Conservation (phyloP, 2,888 invertebrate species). For the Caenorhabditis drosophilae region DNA sequence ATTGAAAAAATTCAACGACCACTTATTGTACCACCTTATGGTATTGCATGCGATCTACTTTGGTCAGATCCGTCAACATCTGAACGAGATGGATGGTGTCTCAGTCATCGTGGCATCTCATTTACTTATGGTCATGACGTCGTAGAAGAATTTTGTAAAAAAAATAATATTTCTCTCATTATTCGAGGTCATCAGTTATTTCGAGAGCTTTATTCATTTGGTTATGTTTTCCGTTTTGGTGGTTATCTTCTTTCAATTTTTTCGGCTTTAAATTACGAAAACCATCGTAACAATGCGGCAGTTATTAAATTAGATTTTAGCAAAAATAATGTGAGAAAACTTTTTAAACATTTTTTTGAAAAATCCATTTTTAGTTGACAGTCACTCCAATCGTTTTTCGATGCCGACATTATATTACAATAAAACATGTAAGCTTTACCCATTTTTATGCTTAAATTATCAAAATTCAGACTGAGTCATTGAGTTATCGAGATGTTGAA, state of each 20-base stretch:
- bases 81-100: constrained; percentile 25
- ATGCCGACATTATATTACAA: constrained; percentile 21
- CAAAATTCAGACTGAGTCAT: constrained; percentile 4
- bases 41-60: constrained; percentile 70
- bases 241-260: constrained; percentile 46
- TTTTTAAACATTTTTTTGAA: neutral
- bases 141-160: constrained; percentile 45
- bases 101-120: constrained; percentile 42
- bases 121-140: constrained; percentile 36
- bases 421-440: constrained; percentile 3
- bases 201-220: constrained; percentile 34
- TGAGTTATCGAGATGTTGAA: constrained; percentile 11
- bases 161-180: constrained; percentile 32
- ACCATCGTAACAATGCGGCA: constrained; percentile 39
- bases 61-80: constrained; percentile 51
- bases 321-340: neutral
- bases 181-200: constrained; percentile 48
- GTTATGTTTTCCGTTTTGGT: constrained; percentile 33
- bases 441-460: neutral
- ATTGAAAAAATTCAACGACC: constrained; percentile 39
- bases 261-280: constrained; percentile 48
- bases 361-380: neutral
- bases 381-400: constrained; percentile 23
- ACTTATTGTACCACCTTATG: constrained; percentile 34
- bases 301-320: constrained; percentile 36